A percentile compares a stretch with the other conserved stretches of the same genome.
phyloP scores from a whole-genome alignment of 2,888 invertebrate genomes.

The Candidula unifasciata region DNA sequence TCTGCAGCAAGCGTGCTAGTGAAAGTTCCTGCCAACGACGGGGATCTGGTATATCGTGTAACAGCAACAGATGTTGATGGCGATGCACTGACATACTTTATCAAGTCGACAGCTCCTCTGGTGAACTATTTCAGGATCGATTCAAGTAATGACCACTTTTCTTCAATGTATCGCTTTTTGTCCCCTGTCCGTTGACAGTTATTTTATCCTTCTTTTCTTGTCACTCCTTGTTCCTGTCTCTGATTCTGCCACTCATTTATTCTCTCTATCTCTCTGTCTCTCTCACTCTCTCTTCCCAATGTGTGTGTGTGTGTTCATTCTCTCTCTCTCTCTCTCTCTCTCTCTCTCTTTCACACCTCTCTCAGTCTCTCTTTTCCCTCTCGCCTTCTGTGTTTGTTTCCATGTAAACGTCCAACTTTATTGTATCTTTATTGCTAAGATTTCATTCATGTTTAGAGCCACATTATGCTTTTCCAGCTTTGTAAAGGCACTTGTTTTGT shows the following conservation, averaged over 20 bases:
- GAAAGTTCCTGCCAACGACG: background rate
- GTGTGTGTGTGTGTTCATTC: background rate
- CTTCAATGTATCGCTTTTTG: background rate
- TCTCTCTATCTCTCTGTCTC: background rate
- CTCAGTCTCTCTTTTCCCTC: too few species aligned
- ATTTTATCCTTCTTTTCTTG: too few species aligned
- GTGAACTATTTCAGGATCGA: conserved; percentile 30
- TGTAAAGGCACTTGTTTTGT: too few species aligned
- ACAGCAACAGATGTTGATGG: conserved; percentile 22
- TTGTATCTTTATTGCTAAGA: too few species aligned
- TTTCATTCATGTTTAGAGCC: too few species aligned
- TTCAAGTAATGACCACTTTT: background rate
- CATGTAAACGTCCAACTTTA: too few species aligned
- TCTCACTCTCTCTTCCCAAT: background rate
- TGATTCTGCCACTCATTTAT: background rate
- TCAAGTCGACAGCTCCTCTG: background rate
- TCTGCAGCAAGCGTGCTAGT: background rate
- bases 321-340: background rate
- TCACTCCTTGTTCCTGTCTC: too few species aligned
- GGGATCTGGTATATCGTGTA: background rate
- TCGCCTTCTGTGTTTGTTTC: too few species aligned
- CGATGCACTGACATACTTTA: conserved; percentile 10
- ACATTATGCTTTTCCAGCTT: too few species aligned
- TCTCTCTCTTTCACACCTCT: background rate
- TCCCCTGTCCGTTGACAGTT: background rate